Conservation (phyloP, 2,113 vertebrate species). For the Microcebus murinus region DNA sequence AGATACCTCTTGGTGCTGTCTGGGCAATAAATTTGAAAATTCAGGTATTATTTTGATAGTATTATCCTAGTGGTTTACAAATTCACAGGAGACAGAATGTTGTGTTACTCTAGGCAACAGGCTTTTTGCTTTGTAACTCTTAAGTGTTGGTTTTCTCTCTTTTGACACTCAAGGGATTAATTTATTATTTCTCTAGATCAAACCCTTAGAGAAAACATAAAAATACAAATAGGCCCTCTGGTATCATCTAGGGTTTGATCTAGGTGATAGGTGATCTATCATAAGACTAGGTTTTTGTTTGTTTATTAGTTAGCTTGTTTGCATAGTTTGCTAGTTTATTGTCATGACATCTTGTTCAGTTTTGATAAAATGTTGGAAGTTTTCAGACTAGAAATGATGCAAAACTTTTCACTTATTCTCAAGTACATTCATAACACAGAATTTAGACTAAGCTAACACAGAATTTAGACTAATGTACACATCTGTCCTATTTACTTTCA, state of each 20-base stretch:
- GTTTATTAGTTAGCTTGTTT: too few relatives aligned
- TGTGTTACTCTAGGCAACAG: slow-evolving; percentile 59
- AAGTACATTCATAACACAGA: neutral
- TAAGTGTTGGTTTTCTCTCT: slow-evolving; percentile 61
- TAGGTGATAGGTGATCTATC: too few relatives aligned
- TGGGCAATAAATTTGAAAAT: slow-evolving; percentile 63
- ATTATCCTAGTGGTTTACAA: slow-evolving; percentile 50
- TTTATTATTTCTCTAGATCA: slow-evolving; percentile 65
- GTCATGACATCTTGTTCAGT: neutral
- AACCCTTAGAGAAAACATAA: slow-evolving; percentile 65
- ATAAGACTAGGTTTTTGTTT: too few relatives aligned
- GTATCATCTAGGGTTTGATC: neutral
- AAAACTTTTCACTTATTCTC: neutral
- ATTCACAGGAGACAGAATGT: slow-evolving; percentile 66
- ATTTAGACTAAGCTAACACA: neutral
- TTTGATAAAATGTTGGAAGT: neutral
- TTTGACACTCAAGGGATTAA: slow-evolving; percentile 66
- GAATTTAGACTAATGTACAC: neutral
- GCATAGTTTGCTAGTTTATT: neutral
- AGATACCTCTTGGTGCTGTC: slow-evolving; percentile 70
- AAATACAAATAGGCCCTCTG: slow-evolving; percentile 50
- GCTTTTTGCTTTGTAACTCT: slow-evolving; percentile 69
- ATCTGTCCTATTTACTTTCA: neutral
- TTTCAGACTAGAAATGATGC: neutral
- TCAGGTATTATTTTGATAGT: slow-evolving; percentile 54